These are phyloP conservation scores for Tyrannus savana DNA, from an alignment of 2,113 vertebrate species.

Conservation along the genomic window DNA sequence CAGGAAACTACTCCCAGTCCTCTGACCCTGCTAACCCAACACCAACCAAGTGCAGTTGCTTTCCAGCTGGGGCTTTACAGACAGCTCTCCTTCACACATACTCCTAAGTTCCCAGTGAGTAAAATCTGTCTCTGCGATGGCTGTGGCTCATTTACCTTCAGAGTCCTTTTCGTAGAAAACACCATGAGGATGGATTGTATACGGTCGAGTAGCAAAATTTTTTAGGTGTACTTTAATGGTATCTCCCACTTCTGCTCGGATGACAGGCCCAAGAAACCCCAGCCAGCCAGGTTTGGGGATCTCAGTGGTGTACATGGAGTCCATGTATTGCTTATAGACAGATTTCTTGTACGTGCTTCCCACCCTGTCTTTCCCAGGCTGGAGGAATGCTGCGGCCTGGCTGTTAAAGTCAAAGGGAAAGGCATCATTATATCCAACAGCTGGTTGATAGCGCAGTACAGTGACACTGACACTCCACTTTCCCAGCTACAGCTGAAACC, in stretches of 20 bases:
- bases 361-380: constrained; percentile 69
- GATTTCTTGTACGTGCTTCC: constrained; percentile 85
- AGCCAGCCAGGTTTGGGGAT: constrained; percentile 81
- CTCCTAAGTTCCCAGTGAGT: neutral
- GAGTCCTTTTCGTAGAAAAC: constrained; percentile 80
- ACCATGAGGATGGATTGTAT: constrained; percentile 81
- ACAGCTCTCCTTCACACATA: neutral
- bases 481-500: neutral
- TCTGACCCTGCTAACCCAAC: neutral
- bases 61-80: neutral
- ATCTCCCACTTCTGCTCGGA: constrained; percentile 87
- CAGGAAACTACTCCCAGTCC: neutral
- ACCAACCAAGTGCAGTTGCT: neutral
- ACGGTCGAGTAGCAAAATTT: constrained; percentile 81
- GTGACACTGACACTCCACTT: neutral
- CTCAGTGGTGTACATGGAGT: constrained; percentile 79
- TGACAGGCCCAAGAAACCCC: constrained; percentile 86
- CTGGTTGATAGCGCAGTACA: neutral
- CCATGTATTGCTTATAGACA: constrained; percentile 86
- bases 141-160: constrained; percentile 71
- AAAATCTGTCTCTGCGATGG: neutral
- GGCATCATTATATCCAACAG: neutral
- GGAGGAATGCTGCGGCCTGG: constrained; percentile 69
- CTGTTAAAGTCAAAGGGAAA: constrained; percentile 47
- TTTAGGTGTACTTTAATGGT: constrained; percentile 82